Base-by-base conservation (phyloP, 2,113 vertebrate genomes). In the Petrocephalus microphthalmus region DNA sequence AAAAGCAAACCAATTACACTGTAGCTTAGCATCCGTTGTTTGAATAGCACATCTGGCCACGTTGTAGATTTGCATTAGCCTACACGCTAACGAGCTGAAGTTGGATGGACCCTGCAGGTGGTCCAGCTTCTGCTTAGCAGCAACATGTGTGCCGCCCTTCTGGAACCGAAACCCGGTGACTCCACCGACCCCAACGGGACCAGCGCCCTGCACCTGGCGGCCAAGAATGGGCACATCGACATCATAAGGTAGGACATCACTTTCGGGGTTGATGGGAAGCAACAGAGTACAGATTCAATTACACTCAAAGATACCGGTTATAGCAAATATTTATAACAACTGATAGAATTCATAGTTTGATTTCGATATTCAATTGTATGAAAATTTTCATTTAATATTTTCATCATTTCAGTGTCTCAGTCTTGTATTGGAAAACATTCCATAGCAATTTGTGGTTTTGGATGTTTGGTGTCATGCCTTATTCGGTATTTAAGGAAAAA, bases 161-260 rank as follows among this genome's bases (percentile, higher is more conserved):
- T 99, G 93, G 98, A 99, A 90, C 97, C 98, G 0, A 97, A 97
- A 88, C 97, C 97, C 0, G 95, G 96, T 0, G 96, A 96, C 0
- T 1, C 93, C 88, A 97, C 97, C 0, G 97, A 99, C 94, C 97
- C 97, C 90, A 99, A 99, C 0, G 97, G 98, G 89, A 98, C 98
- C 94, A 99, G 98, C 89, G 97, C 98, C 33, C 94, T 99, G 90
- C 98, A 99, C 93, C 95, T 99, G 7, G 98, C 98, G 0, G 98
- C 98, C 90, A 99, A 99, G 95, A 99, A 99, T 0, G 98, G 98
- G 85, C 98, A 99, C 95, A 99, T 99, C 0, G 98, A 99, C 91
- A 98, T 99, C 91, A 99, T 99, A 93, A 96, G 98, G 98, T 99
- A 60, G 89, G 93, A 90, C 84, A 52, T 33, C 54, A 19, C 10